These are phyloP conservation scores for Poecilia picta DNA, from an alignment of 2,797 vertebrate genomes.

Conservation along the genomic window DNA sequence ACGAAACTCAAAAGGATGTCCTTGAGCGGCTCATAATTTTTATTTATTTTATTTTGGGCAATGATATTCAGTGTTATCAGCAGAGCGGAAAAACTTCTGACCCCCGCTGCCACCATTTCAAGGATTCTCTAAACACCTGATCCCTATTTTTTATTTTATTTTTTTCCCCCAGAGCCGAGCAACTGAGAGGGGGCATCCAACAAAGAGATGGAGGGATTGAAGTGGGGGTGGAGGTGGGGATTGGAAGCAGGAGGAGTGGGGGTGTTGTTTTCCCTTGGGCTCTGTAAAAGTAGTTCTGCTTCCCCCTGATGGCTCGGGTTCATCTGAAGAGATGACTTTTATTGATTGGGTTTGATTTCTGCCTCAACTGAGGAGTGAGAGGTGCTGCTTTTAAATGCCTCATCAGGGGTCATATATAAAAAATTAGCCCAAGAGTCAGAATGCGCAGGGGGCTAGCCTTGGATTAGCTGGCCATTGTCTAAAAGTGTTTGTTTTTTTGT, in stretches of 20 bases:
- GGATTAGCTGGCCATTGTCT: background rate
- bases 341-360: constrained; percentile 81
- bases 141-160: constrained; percentile 4
- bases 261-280: constrained; percentile 56
- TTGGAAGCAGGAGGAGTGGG: constrained; percentile 15
- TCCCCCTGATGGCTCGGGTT: constrained; percentile 68
- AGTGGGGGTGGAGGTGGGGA: constrained; percentile 33
- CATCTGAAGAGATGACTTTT: constrained; percentile 80
- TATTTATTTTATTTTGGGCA: constrained; percentile 5
- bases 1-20: constrained; percentile 65
- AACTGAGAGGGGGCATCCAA: constrained; percentile 36
- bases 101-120: constrained; percentile 14
- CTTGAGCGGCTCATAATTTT: constrained; percentile 73
- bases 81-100: constrained; percentile 48
- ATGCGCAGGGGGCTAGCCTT: background rate
- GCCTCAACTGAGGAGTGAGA: constrained; percentile 42
- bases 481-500: background rate
- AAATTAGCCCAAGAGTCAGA: background rate
- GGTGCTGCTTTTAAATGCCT: constrained; percentile 38
- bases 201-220: constrained; percentile 52
- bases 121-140: constrained; percentile 46
- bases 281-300: constrained; percentile 73
- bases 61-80: constrained; percentile 63
- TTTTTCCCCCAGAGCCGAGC: constrained; percentile 8
- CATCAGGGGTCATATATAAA: constrained; percentile 1